phyloP scores from a whole-genome alignment of 1,140 invertebrate genomes.

The Rhopalosiphum padi region DNA sequence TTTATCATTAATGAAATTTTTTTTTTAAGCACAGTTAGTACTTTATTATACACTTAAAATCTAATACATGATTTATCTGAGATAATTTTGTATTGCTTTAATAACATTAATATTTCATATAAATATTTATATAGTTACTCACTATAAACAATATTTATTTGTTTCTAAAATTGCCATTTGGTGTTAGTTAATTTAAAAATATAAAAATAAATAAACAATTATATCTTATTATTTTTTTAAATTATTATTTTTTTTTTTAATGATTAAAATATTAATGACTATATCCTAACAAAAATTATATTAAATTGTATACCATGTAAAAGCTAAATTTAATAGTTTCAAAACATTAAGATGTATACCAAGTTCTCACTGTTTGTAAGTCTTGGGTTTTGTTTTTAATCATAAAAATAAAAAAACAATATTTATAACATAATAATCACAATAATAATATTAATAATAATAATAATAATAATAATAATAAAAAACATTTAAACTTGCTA shows the following conservation, averaged over 20 bases:
- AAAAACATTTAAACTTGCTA: conserved; percentile 46
- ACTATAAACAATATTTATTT: background rate
- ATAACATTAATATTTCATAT: background rate
- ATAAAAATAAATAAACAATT: background rate
- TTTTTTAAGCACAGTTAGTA: background rate
- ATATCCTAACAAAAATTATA: background rate
- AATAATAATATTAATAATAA: background rate
- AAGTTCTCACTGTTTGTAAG: background rate
- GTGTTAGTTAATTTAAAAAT: background rate
- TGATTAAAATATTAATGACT: background rate
- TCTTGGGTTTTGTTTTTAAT: background rate
- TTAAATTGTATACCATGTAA: background rate
- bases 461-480: background rate
- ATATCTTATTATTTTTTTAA: background rate
- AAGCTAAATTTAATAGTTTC: conserved; percentile 21
- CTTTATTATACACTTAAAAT: background rate
- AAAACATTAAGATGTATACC: background rate
- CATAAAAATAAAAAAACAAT: conserved; percentile 4
- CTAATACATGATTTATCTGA: background rate
- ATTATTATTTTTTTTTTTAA: background rate
- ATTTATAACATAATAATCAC: background rate
- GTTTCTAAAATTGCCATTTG: background rate
- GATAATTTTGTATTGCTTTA: background rate
- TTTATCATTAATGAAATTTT: background rate
- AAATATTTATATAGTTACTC: background rate